Evolutionary conservation across 2,888 invertebrate genomes (phyloP), one percentile per base, ranked within the genome.

Genomic region (Laspeyria flexula): DNA sequence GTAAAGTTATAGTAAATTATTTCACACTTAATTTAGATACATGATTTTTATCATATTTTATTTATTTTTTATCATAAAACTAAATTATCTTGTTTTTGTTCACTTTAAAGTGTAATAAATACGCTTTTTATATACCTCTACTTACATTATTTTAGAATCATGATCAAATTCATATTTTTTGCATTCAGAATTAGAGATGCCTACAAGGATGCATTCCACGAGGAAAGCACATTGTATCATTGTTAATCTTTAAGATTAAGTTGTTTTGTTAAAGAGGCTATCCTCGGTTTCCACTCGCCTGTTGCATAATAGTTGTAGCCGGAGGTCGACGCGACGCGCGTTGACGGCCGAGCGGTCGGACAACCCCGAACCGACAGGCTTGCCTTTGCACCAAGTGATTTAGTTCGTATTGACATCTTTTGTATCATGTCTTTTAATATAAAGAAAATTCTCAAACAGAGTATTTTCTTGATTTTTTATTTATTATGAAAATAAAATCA

Each of bases 311-410:
- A 79, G 80, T 77, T 78, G 75, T 81, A 75, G 76, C 77, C 79
- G 71, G 62, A 71, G 71, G 73, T 67, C 64, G 49, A n/a, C 31
- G 42, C 12, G 58, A 45, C 57, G 53, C 46, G 70, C 55, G n/a
- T n/a, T 65, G 71, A 55, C 61, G 73, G 68, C 75, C 41, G 77
- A 71, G 54, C 61, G 73, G 68, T 75, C 41, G 77, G 75, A 79
- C 70, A 72, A 77, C 81, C 81, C 77, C 80, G 71, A 79, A 87
- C 86, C 89, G 87, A 85, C 86, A 87, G 90, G 90, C 91, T 92
- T 91, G 91, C 92, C 92, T 90, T 91, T 88, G 91, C 92, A 92
- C 91, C 90, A 92, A 92, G 92, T 92, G 92, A 92, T 91, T 92
- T 91, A 91, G 91, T 92, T 91, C 86, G 86, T 91, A 91, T 87